These are phyloP conservation scores for Oreochromis grahami DNA, from an alignment of 2,797 vertebrate species.

Conservation along the genomic window DNA sequence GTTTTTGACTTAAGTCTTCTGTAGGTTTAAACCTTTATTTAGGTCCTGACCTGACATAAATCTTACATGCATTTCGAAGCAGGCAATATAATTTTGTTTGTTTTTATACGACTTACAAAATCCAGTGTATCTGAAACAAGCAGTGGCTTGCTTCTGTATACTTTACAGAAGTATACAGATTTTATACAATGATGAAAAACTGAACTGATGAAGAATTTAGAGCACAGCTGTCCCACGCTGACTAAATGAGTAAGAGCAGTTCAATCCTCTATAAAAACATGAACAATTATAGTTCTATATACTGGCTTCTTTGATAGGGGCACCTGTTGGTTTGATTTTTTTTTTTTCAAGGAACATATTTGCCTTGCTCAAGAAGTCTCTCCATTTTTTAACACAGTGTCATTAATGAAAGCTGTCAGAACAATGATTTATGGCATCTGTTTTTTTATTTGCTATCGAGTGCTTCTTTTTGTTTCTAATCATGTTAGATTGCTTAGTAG, in stretches of 20 bases:
- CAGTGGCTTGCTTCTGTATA: background rate
- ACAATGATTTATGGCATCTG: background rate
- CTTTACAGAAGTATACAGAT: no score
- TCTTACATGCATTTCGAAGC: background rate
- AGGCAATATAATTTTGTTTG: background rate
- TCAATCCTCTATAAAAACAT: background rate
- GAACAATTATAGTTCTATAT: background rate
- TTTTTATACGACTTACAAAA: background rate
- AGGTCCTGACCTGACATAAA: background rate
- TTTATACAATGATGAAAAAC: background rate
- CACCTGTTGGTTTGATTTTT: background rate
- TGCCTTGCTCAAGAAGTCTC: background rate
- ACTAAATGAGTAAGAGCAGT: background rate
- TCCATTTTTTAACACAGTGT: background rate
- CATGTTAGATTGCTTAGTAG: background rate
- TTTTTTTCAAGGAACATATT: background rate
- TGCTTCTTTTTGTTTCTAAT: background rate
- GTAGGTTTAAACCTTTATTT: background rate
- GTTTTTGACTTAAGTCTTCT: background rate
- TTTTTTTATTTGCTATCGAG: background rate
- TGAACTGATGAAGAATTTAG: background rate
- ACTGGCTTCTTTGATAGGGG: background rate
- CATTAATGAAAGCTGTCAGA: background rate
- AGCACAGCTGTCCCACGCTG: background rate
- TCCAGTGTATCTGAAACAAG: background rate